Evolutionary conservation across 2,113 vertebrate genomes (phyloP), one percentile per base, ranked within the genome.

Genomic region (Erpornis zantholeuca): DNA sequence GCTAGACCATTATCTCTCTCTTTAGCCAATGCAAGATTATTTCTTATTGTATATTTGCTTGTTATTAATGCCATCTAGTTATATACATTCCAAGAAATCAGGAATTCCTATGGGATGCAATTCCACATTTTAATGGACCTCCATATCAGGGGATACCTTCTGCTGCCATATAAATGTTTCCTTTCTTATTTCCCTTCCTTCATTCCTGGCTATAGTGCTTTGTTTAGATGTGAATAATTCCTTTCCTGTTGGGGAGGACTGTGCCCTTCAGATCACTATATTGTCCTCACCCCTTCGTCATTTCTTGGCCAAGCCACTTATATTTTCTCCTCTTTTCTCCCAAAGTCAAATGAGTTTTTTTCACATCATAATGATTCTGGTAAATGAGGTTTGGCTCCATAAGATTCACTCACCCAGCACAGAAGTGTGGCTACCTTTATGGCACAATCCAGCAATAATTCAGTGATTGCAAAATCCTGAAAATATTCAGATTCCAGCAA

Each of bases 271-370:
- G 82, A 93, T 84, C 90, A 61, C 53, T 88, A 11, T 76, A 88
- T 94, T 95, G 90, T 97, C 92, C 96, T 95, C 88, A 81, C 47
- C 40, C 71, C 79, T 90, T 93, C 24, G 2, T 92, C 69, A 60
- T 33, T 83, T 87, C 92, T 90, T 96, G 83, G 72, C 86, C 93
- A 92, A 90, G 53, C 49, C 40, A 76, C 86, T 95, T 94, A 69
- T 38, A 86, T 94, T 95, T 96, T 96, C 87, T 95, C 49, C 71
- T 95, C 85, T 94, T 95, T 92, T 95, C 76, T 95, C 82, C 64
- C 82, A 89, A 92, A 96, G 88, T 94, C 82, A 97, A 92, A 96
- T 90, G 80, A 94, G 73, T 27, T 73, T 96, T 92, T 94, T 94
- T 88, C 70, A 86, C 65, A 72, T 93, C 93, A 82, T 95, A 94